These are phyloP conservation scores for Psophia crepitans DNA, from an alignment of 2,113 vertebrate genomes.

Conservation along the genomic window DNA sequence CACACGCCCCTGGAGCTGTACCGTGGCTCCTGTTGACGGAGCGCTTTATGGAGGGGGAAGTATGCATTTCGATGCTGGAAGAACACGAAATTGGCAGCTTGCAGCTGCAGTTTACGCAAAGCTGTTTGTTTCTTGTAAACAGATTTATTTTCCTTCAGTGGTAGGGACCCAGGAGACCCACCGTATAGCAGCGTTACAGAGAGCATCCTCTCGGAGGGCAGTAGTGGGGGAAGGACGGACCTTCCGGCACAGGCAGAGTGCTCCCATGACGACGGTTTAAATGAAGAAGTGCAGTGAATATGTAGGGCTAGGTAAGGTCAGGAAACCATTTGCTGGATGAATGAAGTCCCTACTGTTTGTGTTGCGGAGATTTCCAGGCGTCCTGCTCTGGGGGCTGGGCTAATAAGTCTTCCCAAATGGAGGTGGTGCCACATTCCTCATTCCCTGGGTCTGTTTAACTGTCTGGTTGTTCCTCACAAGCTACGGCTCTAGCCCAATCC, in stretches of 20 bases:
- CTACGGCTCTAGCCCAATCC: accelerated
- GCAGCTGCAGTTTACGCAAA: background rate
- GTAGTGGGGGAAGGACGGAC: background rate
- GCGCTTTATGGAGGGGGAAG: background rate
- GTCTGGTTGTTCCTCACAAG: background rate
- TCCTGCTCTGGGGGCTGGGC: background rate
- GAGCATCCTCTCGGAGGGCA: background rate
- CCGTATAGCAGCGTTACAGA: background rate
- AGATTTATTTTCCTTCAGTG: background rate
- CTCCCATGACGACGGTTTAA: background rate
- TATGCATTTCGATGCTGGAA: background rate
- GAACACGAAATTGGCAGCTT: background rate
- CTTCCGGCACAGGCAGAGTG: accelerated
- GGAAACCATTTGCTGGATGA: background rate
- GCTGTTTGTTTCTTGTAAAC: constrained; percentile 2
- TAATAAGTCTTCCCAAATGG: background rate
- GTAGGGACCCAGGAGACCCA: background rate
- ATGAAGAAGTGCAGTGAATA: background rate
- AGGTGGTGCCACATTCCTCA: background rate
- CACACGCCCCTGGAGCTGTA: background rate
- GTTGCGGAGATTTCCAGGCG: background rate
- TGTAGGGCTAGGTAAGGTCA: background rate
- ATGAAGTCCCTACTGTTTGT: background rate
- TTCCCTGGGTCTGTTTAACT: background rate
- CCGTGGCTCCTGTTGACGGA: background rate